A percentile compares a stretch with the other conserved stretches of the same genome.
Evolutionary conservation across 2,888 invertebrate genomes (phyloP).

Genomic region (Oligia fasciuncula): DNA sequence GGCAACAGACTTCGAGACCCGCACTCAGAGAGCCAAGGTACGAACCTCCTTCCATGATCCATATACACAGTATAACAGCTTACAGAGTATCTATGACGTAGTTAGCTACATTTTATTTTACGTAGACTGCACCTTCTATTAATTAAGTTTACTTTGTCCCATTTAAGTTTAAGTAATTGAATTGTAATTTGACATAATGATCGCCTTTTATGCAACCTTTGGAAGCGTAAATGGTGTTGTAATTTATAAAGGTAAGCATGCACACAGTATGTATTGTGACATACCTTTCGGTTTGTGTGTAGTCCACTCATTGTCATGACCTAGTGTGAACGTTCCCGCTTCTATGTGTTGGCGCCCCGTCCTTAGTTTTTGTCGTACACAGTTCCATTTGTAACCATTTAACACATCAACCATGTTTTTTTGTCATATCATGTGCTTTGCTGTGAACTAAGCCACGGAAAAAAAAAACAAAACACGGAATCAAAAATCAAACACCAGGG

Average conservation of each 20-base stretch:
- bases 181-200: constrained; percentile 88
- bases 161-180: constrained; percentile 85
- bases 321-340: constrained; percentile 63
- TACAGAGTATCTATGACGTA: constrained; percentile 79
- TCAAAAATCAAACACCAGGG: not conserved
- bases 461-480: not conserved
- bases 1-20: constrained; percentile 94
- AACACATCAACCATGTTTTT: constrained; percentile 55
- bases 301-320: constrained; percentile 67
- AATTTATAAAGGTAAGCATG: constrained; percentile 90
- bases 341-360: constrained; percentile 57
- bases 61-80: constrained; percentile 73
- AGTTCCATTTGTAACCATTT: constrained; percentile 54
- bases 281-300: constrained; percentile 71
- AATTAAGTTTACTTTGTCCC: constrained; percentile 85
- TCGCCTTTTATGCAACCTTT: constrained; percentile 90
- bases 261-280: constrained; percentile 84
- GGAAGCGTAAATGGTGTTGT: constrained; percentile 89
- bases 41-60: constrained; percentile 32
- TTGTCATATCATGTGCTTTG: constrained; percentile 60
- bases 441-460: constrained; percentile 54
- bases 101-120: constrained; percentile 87
- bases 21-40: constrained; percentile 94
- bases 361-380: constrained; percentile 58
- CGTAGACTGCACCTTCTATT: constrained; percentile 86